These are phyloP conservation scores for Seira sanloemensis DNA, from an alignment of 2,888 invertebrate species.

Conservation along the genomic window DNA sequence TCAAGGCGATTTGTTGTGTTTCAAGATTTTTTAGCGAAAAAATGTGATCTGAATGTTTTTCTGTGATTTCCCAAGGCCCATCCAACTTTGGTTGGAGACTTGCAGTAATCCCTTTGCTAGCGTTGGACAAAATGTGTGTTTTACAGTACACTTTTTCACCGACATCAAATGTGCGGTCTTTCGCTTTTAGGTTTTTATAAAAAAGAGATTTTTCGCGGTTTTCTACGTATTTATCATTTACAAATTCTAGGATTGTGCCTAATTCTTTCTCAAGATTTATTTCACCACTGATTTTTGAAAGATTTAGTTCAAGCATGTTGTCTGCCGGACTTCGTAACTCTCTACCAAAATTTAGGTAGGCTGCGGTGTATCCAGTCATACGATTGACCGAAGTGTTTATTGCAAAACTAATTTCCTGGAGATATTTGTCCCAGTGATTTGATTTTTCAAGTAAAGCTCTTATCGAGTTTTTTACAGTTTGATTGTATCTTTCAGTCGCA, in stretches of 20 bases:
- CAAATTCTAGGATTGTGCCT: constrained; percentile 34
- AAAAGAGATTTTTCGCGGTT: neutral
- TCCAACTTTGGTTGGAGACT: constrained; percentile 31
- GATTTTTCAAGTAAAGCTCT: constrained; percentile 12
- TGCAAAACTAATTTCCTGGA: constrained; percentile 55
- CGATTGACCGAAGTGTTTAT: constrained; percentile 30
- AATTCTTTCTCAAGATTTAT: constrained; percentile 25
- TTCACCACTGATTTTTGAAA: neutral
- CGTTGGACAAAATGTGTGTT: constrained; percentile 45
- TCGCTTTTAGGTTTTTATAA: constrained; percentile 42
- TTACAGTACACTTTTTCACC: constrained; percentile 47
- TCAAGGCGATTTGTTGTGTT: neutral
- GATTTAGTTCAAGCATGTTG: constrained; percentile 16
- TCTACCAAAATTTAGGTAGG: constrained; percentile 54
- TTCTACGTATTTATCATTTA: constrained; percentile 29
- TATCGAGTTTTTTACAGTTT: constrained; percentile 46
- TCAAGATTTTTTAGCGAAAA: constrained; percentile 21
- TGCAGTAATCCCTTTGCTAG: constrained; percentile 48
- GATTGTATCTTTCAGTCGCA: constrained; percentile 53
- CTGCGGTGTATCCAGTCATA: constrained; percentile 51
- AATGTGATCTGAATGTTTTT: constrained; percentile 19
- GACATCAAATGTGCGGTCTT: constrained; percentile 21
- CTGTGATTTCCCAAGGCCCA: constrained; percentile 51
- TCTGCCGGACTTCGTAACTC: constrained; percentile 59
- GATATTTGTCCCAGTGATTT: constrained; percentile 57